Base-by-base conservation (phyloP, 2,113 vertebrate species). In the Callithrix jacchus region DNA sequence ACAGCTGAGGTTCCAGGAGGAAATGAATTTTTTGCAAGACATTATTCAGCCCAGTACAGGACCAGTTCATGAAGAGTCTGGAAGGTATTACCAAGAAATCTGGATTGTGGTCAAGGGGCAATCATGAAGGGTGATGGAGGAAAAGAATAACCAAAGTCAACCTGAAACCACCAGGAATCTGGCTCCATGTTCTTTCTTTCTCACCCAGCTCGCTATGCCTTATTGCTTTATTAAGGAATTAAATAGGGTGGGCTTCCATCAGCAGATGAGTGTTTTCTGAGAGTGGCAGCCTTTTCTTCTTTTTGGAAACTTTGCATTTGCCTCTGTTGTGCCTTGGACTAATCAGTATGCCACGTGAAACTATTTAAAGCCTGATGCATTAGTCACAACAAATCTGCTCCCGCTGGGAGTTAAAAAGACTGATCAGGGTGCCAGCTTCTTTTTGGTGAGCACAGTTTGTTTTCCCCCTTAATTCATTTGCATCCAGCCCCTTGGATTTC, bases 351-450 rank as follows among this genome's bases (percentile, higher is more conserved):
- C 89, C 0, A 17, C 25, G 6, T 70, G 89, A 89, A 86, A 81
- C 83, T 68, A 21, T 68, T 74, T 77, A 21, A 70, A 96, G 49
- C 83, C 89, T 68, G 94, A 89, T 64, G 49, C 20, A 37, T 97
- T 93, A 68, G 52, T 96, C 94, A 81, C 54, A 56, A 93, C 91
- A 95, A 96, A 98, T 70, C 96, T 88, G 42, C 73, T 91, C 92
- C 85, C 23, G 0, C 61, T 74, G 83, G 40, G 77, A 97, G 80
- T 82, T 58, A 0, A 70, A 82, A 96, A 90, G 74, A 66, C 68
- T 42, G 21, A 40, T 37, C 20, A 5, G 58, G 40, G 37, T 16
- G 14, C 92, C 81, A 32, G 56, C n/a, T 91, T 96, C 89, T 93
- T 70, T 91, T 88, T 12, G 35, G 82, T 56, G 95, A 89, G 58